Conservation (phyloP, 2,113 vertebrate genomes). For the Nansenia antarctica region DNA sequence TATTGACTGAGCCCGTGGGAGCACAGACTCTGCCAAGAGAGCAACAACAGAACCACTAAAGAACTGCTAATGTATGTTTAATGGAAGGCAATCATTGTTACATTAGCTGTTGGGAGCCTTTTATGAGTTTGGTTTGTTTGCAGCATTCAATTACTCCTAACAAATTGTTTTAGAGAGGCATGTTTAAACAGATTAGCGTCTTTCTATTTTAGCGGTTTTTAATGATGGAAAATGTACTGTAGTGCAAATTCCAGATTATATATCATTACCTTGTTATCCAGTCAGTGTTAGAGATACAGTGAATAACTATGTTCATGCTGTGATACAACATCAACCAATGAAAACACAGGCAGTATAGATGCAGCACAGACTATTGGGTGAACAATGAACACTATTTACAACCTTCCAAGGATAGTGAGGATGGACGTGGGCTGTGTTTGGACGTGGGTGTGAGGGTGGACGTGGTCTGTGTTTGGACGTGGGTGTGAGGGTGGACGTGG, state of each 20-base stretch:
- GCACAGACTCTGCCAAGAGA: conserved; percentile 29
- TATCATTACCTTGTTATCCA: conserved; percentile 5
- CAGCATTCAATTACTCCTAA: conserved; percentile 14
- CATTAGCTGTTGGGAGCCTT: conserved; percentile 25
- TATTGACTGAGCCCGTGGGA: neutral
- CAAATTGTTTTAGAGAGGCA: conserved; percentile 9
- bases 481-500: conserved; percentile 5
- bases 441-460: conserved; percentile 11
- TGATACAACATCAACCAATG: conserved; percentile 24
- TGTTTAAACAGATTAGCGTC: conserved; percentile 29
- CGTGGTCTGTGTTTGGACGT: conserved; percentile 3
- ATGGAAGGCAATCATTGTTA: conserved; percentile 18
- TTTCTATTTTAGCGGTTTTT: conserved; percentile 34
- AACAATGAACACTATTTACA: neutral
- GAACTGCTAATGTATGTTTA: conserved; percentile 15
- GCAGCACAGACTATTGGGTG: neutral
- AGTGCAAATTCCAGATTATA: conserved; percentile 1
- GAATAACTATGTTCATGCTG: conserved; percentile 10
- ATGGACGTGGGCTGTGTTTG: no score
- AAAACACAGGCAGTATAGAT: conserved; percentile 7
- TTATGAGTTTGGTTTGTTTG: conserved; percentile 25
- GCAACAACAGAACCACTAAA: neutral
- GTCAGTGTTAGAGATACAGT: conserved; percentile 10
- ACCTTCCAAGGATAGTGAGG: conserved; percentile 5
- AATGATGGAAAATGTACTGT: conserved; percentile 40